Conservation (phyloP, 37 sponge, comb jelly and placozoan genomes). For the Halichondria panicea region DNA sequence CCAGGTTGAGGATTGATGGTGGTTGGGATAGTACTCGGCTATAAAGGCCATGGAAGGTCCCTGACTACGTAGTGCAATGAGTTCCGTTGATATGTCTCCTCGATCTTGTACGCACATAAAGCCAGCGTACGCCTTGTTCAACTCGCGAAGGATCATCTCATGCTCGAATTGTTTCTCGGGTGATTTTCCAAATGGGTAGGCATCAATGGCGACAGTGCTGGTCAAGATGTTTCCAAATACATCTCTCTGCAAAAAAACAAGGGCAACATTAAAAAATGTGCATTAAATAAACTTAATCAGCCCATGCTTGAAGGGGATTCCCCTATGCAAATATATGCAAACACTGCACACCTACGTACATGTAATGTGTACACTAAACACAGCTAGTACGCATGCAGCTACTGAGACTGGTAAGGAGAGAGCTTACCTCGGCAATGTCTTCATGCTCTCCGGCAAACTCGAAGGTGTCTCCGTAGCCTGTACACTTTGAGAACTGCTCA, state of each 20-base stretch:
- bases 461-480: constrained; percentile 36
- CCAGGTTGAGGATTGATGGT: background rate
- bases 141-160: constrained; percentile 46
- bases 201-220: constrained; percentile 70
- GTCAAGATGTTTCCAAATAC: constrained; percentile 58
- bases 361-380: background rate
- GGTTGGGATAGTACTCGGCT: constrained; percentile 12
- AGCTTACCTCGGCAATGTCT: constrained; percentile 52
- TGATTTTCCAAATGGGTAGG: constrained; percentile 18
- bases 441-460: constrained; percentile 45
- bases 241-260: constrained; percentile 61
- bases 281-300: background rate
- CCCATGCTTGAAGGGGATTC: background rate
- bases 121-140: constrained; percentile 73
- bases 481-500: constrained; percentile 65
- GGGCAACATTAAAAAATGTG: too few relatives aligned
- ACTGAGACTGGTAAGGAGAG: background rate
- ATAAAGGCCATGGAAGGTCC: constrained; percentile 17
- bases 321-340: background rate
- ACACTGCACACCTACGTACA: too few relatives aligned
- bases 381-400: background rate
- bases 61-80: constrained; percentile 3
- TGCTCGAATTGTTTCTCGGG: constrained; percentile 41
- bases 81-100: constrained; percentile 49
- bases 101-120: constrained; percentile 57